Percentiles rank a stretch among this genome's conserved stretches.
phyloP scores from a whole-genome alignment of 2,113 vertebrate genomes.

The Elgaria multicarinata region DNA sequence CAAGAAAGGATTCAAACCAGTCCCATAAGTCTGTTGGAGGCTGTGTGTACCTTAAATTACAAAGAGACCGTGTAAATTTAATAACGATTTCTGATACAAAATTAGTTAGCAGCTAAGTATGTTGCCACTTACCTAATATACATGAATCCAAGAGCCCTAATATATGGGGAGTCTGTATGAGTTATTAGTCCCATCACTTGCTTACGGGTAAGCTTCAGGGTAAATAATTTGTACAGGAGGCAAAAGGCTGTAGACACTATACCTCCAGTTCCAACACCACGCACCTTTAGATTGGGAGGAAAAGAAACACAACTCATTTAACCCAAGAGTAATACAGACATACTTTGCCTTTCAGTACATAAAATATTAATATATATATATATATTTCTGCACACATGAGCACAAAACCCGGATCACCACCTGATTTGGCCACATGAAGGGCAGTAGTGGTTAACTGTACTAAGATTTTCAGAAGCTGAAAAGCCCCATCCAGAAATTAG shows the following conservation, averaged over 20 bases:
- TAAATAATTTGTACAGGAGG: constrained; percentile 98
- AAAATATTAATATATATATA: not conserved
- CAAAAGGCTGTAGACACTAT: constrained; percentile 99
- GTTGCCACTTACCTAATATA: constrained; percentile 90
- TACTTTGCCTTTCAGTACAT: not conserved
- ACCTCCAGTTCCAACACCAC: constrained; percentile 97
- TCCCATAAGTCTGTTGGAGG: constrained; percentile 96
- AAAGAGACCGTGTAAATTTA: constrained; percentile 50
- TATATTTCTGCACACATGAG: not conserved
- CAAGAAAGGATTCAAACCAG: constrained; percentile 98
- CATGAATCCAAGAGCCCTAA: constrained; percentile 99
- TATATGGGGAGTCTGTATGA: constrained; percentile 97
- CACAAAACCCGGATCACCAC: not conserved
- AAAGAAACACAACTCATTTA: constrained; percentile 39
- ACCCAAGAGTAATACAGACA: not conserved
- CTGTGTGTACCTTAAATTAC: constrained; percentile 91
- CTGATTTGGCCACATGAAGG: not conserved
- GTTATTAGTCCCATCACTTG: constrained; percentile 99
- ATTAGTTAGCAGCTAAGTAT: constrained; percentile 26
- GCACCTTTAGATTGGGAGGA: constrained; percentile 82
- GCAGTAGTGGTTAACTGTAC: not conserved
- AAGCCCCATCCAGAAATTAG: not conserved
- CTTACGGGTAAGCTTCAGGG: constrained; percentile 96
- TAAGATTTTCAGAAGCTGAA: not conserved
- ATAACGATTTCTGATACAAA: constrained; percentile 25